phyloP scores from a whole-genome alignment of 2,797 vertebrate genomes.

The Pipistrellus kuhlii region DNA sequence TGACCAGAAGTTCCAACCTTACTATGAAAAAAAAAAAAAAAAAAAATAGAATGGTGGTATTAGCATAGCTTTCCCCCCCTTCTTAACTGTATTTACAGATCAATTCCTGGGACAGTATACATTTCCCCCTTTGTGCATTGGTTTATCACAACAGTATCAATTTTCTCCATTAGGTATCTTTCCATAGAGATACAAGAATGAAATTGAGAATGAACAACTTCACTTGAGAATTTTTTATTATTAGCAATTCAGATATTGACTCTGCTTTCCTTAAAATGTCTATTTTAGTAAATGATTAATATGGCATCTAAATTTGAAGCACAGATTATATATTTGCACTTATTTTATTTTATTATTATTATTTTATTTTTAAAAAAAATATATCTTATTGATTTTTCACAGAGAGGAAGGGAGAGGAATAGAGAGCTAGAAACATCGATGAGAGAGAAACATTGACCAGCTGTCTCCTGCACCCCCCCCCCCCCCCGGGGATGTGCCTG shows the following conservation, averaged over 20 bases:
- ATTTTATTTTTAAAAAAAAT: no score
- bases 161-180: neutral
- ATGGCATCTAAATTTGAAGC: neutral
- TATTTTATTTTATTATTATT: neutral
- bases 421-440: no score
- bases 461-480: no score
- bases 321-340: neutral
- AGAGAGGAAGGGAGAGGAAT: no score
- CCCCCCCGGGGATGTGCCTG: no score
- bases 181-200: neutral
- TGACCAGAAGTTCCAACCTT: neutral
- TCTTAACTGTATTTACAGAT: neutral
- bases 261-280: neutral
- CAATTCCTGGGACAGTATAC: neutral
- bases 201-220: neutral
- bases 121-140: neutral
- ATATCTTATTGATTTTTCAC: no score
- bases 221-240: neutral
- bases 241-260: neutral
- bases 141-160: neutral
- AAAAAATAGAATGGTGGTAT: neutral
- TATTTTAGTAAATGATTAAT: neutral
- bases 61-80: neutral
- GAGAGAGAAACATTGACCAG: no score
- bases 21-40: slow-evolving; percentile 11